Evolutionary conservation across 2,113 vertebrate species (phyloP).

Genomic region (Tragelaphus imberbis): DNA sequence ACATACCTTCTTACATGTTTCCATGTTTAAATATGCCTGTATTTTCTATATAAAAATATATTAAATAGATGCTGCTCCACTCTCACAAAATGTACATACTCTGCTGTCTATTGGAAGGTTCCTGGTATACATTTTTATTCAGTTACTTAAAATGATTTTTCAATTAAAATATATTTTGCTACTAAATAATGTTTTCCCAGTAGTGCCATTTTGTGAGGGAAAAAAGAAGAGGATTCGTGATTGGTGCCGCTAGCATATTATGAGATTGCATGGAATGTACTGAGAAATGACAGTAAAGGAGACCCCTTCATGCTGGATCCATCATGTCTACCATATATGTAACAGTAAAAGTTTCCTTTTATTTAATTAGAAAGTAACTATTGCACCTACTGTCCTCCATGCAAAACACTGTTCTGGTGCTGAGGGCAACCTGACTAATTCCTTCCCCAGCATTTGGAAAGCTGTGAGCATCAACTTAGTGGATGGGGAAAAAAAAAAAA

Average conservation of each 20-base stretch:
- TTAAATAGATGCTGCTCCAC: constrained; percentile 80
- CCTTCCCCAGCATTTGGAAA: neutral
- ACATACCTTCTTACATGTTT: constrained; percentile 76
- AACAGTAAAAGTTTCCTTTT: neutral
- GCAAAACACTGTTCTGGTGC: neutral
- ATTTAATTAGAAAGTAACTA: constrained; percentile 4
- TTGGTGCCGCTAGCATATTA: neutral
- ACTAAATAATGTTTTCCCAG: constrained; percentile 62
- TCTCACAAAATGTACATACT: constrained; percentile 74
- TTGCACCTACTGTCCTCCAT: neutral
- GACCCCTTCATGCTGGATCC: neutral
- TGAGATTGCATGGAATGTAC: neutral
- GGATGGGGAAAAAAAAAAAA: rapidly evolving
- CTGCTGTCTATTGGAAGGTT: constrained; percentile 48
- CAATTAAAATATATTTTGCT: constrained; percentile 76
- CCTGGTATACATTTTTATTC: constrained; percentile 69
- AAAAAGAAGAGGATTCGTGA: neutral
- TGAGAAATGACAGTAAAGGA: neutral
- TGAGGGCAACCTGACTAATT: neutral
- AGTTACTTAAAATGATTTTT: constrained; percentile 65
- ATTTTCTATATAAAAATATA: constrained; percentile 83
- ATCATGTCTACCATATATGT: neutral
- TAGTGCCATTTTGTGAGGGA: constrained; percentile 60
- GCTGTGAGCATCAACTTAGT: neutral
- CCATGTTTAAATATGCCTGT: constrained; percentile 77